Percentiles rank a stretch among this genome's conserved stretches.
Conservation (phyloP, 2,113 vertebrate genomes). For the Sinocyclocheilus rhinocerous region DNA sequence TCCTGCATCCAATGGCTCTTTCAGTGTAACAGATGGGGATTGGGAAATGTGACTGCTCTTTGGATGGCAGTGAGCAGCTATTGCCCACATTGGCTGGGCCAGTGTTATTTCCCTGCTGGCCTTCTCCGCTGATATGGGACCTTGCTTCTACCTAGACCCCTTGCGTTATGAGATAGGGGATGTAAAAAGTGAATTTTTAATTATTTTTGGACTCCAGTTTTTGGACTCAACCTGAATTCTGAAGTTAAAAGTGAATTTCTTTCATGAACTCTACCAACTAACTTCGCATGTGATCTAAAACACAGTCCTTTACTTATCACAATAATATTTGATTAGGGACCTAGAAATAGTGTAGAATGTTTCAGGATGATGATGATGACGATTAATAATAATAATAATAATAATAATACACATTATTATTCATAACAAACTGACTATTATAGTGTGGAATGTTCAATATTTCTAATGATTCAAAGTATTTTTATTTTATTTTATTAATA, state of each 20-base stretch:
- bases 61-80: constrained; percentile 7
- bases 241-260: background rate
- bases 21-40: constrained; percentile 16
- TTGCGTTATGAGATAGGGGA: background rate
- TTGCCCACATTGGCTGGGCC: background rate
- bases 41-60: constrained; percentile 25
- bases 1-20: constrained; percentile 1
- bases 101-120: background rate
- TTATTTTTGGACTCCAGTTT: background rate
- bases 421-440: too few relatives aligned
- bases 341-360: background rate
- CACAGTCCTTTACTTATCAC: background rate
- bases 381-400: background rate
- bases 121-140: constrained; percentile 1
- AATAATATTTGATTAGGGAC: background rate
- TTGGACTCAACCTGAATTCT: background rate
- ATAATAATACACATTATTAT: too few relatives aligned
- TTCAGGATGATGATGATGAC: background rate
- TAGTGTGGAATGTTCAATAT: background rate
- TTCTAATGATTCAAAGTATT: background rate
- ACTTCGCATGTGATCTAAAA: too few relatives aligned
- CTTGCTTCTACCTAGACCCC: background rate
- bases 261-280: background rate
- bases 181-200: background rate
- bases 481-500: background rate